Evolutionary conservation across 1,140 invertebrate species (phyloP), one percentile per base, ranked within the genome.

Genomic region (Conus betulinus): DNA sequence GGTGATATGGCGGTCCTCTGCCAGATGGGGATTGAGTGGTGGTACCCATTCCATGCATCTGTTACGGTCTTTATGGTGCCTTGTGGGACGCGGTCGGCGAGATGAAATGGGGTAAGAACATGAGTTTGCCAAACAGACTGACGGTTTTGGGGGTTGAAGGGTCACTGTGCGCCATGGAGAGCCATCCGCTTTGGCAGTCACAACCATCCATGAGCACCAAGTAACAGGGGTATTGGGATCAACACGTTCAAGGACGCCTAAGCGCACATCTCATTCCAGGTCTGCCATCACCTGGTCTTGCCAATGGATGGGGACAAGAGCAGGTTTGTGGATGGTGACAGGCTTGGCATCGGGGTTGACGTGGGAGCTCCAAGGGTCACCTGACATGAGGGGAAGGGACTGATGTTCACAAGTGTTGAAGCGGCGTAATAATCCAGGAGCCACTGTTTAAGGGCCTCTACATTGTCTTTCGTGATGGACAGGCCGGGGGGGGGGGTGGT

Each of bases 361-460:
- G 60, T 89, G n/a, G 88, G 0, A 92, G 84, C 8, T 74, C 76
- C 39, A 91, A 76, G 23, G 91, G 83, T 88, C 71, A 8, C 88
- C 87, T 17, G 74, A 52, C 90, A 92, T 93, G 57, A 90, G 17
- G 5, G 91, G 91, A 0, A 91, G 87, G 3, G 89, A 81, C 60
- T 92, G 91, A 39, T 92, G 92, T 27, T 92, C 88, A 84, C 91
- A 93, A 15, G n/a, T 89, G 57, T 93, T 93, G 86, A 92, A 92
- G 51, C 67, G 11, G 39, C 79, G 87, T 91, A 91, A 78, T 90
- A 84, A 5, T 91, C 57, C 5, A 92, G 78, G 0, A 91, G 86
- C 57, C 81, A 91, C 17, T 88, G 15, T 88, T 88, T 7, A 0
- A 93, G 82, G 27, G 84, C 57, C 52, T 25, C 17, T 15, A 53